Percentiles rank a stretch among this genome's conserved stretches.
These are phyloP conservation scores for Proisotoma minuta DNA, from an alignment of 2,888 invertebrate species.

Conservation along the genomic window DNA sequence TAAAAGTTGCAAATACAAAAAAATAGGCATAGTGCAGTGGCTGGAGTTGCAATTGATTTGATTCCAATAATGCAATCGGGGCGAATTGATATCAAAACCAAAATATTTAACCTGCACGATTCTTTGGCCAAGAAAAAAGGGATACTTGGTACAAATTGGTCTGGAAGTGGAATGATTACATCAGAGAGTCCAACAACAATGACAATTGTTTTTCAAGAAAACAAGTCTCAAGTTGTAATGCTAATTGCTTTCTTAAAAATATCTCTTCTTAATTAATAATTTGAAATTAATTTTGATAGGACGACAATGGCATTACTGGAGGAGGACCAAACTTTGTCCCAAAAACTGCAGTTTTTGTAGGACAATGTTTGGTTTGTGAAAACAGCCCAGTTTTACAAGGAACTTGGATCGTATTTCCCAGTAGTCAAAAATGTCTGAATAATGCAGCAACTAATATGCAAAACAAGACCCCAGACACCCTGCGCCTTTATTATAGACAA, in stretches of 20 bases:
- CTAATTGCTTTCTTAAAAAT: too few species aligned
- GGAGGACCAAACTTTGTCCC: too few species aligned
- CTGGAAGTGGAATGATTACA: slow-evolving; percentile 39
- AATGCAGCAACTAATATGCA: too few species aligned
- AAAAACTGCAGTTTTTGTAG: slow-evolving; percentile 42
- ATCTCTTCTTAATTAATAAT: too few species aligned
- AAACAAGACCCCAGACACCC: too few species aligned
- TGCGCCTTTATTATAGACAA: too few species aligned
- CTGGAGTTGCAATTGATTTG: slow-evolving; percentile 39
- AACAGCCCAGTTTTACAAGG: slow-evolving; percentile 38
- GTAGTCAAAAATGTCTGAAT: slow-evolving; percentile 22
- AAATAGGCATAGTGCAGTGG: slow-evolving; percentile 36
- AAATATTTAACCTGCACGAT: slow-evolving; percentile 28
- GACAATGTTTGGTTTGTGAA: slow-evolving; percentile 39
- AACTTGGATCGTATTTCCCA: slow-evolving; percentile 39
- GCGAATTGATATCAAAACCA: slow-evolving; percentile 26
- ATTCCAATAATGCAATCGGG: slow-evolving; percentile 21
- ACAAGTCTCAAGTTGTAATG: slow-evolving; percentile 5
- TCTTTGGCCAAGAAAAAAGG: slow-evolving; percentile 13
- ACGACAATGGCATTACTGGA: too few species aligned
- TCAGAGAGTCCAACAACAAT: slow-evolving; percentile 41
- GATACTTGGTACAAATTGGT: slow-evolving; percentile 35
- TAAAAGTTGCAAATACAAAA: too few species aligned
- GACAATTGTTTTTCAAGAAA: slow-evolving; percentile 40
- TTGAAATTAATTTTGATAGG: too few species aligned